phyloP scores from a whole-genome alignment of 2,113 vertebrate genomes.

The Prietella phreatophila region DNA sequence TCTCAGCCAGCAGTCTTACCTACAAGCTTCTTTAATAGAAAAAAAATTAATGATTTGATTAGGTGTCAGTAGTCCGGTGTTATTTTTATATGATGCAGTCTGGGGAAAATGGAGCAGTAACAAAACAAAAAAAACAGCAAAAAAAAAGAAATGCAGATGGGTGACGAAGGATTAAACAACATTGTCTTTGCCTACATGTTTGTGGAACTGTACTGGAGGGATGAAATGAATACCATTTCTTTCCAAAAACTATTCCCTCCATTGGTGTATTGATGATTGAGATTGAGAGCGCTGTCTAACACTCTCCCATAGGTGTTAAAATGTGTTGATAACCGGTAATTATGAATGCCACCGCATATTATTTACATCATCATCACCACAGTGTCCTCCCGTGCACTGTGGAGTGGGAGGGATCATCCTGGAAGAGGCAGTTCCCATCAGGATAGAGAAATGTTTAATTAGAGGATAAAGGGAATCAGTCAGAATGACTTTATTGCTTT shows the following conservation, averaged over 20 bases:
- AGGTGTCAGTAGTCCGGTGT: constrained; percentile 51
- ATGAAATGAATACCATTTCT: background rate
- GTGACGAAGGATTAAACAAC: background rate
- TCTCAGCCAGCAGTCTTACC: constrained; percentile 42
- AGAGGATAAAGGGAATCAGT: background rate
- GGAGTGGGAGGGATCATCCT: background rate
- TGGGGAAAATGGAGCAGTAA: constrained; percentile 35
- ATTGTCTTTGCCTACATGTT: background rate
- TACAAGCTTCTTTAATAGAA: constrained; percentile 55
- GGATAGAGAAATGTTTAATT: background rate
- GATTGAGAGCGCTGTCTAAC: background rate
- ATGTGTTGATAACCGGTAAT: background rate
- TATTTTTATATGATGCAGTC: constrained; percentile 67
- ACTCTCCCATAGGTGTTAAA: background rate
- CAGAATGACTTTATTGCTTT: background rate
- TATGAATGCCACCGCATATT: background rate
- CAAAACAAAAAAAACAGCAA: constrained; percentile 51
- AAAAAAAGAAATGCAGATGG: constrained; percentile 47
- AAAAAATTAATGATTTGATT: constrained; percentile 46
- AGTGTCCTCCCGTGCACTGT: background rate
- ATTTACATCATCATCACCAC: background rate
- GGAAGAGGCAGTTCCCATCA: background rate
- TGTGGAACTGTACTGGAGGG: background rate
- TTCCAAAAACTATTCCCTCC: background rate
- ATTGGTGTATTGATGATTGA: background rate